Base-by-base conservation (phyloP, 2,888 invertebrate species). In the Drosophila melanosoma region DNA sequence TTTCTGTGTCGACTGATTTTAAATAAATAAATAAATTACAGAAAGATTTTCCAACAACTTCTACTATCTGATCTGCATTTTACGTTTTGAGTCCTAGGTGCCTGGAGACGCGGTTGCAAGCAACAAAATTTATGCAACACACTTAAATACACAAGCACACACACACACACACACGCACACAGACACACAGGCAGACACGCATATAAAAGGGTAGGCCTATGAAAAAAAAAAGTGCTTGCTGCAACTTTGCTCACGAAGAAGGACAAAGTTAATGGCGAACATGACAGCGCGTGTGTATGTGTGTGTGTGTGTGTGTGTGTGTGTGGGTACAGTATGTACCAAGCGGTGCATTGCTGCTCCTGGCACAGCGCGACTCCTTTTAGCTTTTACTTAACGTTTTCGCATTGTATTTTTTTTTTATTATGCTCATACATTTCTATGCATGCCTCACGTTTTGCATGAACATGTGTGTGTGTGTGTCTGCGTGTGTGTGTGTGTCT, bases 271-370 rank as follows among this genome's bases (percentile, higher is more conserved):
- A 69, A 74, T 71, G 75, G 78, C 80, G 62, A 76, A 75, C 82
- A 87, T 87, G 87, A 83, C 83, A 82, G 85, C 85, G 66, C 38
- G 66, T 65, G 23, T 52, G 12, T 56, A 42, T 49, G 15, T 67
- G 42, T 56, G 42, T 48, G 36, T 48, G 67, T 42, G 26, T 59
- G 51, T 56, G 32, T 42, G 40, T 61, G 53, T 69, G 63, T 79
- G 62, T 79, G 75, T 64, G 83, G 79, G 91, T 91, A 91, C 91
- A 91, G 91, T 91, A 83, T 90, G 90, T 87, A 83, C 91, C 91
- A 91, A 91, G 89, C 90, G 84, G 85, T 89, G 79, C 80, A 83
- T 76, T 82, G 82, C 87, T 66, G 87, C 76, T 90, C 90, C 89
- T 90, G 89, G 83, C 79, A 90, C 90, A 87, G 83, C 80, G 74